Evolutionary conservation across 2,113 vertebrate species (phyloP).

Genomic region (Cyphomyrus discorhynchus): DNA sequence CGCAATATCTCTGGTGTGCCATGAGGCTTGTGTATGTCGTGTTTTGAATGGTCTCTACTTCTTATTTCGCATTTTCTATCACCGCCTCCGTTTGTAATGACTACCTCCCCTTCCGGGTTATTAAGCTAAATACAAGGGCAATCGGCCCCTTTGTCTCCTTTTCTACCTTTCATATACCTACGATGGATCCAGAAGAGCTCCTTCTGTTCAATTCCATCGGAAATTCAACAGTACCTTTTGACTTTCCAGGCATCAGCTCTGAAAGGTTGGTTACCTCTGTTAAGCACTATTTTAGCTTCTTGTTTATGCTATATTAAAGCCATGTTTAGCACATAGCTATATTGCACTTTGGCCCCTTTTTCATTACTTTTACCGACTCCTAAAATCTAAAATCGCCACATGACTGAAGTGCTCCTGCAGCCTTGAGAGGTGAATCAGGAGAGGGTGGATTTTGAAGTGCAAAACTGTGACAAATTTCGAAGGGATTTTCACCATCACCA

Average conservation of each 20-base stretch:
- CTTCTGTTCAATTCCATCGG: not conserved
- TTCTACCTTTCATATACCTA: not conserved
- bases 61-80: not conserved
- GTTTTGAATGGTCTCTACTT: not conserved
- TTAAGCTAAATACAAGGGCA: not conserved
- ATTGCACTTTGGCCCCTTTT: not conserved
- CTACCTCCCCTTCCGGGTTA: slow-evolving; percentile 10
- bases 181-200: not conserved
- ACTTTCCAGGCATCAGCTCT: not conserved
- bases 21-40: not conserved
- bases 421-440: not conserved
- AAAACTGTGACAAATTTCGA: not conserved
- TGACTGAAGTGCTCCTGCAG: not conserved
- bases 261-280: slow-evolving; percentile 4
- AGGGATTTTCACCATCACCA: not conserved
- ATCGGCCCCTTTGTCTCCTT: not conserved
- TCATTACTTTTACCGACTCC: not conserved
- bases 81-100: not conserved
- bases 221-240: not conserved
- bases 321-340: not conserved
- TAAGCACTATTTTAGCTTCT: not conserved
- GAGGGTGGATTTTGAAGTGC: not conserved
- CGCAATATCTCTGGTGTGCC: not conserved
- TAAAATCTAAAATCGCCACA: not conserved
- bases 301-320: not conserved